These are phyloP conservation scores for Tolmerus cingulatus DNA, from an alignment of 2,888 invertebrate genomes.

Conservation along the genomic window DNA sequence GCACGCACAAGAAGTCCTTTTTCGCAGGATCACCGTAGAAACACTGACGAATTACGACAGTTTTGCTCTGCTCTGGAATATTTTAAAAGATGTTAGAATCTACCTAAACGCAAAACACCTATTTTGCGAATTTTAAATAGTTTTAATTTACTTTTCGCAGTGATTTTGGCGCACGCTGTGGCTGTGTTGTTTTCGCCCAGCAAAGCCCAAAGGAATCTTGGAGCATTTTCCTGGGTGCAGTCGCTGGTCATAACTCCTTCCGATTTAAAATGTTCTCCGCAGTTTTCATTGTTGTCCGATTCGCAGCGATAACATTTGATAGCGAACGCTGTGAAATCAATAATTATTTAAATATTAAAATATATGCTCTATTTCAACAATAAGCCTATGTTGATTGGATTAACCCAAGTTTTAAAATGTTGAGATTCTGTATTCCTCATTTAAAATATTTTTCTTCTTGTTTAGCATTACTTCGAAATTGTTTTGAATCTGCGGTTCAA, in stretches of 20 bases:
- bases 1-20: constrained; percentile 55
- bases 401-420: no score
- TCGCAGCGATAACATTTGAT: constrained; percentile 60
- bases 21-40: constrained; percentile 57
- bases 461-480: no score
- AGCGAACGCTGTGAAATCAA: constrained; percentile 57
- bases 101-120: not conserved
- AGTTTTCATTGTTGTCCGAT: constrained; percentile 55
- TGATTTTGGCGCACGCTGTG: constrained; percentile 3
- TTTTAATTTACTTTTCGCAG: constrained; percentile 13
- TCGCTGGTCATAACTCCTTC: not conserved
- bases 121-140: not conserved
- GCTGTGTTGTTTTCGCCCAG: not conserved
- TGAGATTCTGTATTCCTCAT: no score
- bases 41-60: constrained; percentile 54
- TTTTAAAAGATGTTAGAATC: not conserved
- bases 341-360: not conserved
- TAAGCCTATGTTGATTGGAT: no score
- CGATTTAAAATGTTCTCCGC: constrained; percentile 52
- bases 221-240: constrained; percentile 52
- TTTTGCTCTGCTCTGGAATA: constrained; percentile 46
- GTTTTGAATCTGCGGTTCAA: no score
- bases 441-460: no score
- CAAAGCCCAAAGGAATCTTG: constrained; percentile 49
- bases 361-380: not conserved